Percentiles rank a stretch among this genome's conserved stretches.
These are phyloP conservation scores for Myotis davidii DNA, from an alignment of 2,113 vertebrate species.

Conservation along the genomic window DNA sequence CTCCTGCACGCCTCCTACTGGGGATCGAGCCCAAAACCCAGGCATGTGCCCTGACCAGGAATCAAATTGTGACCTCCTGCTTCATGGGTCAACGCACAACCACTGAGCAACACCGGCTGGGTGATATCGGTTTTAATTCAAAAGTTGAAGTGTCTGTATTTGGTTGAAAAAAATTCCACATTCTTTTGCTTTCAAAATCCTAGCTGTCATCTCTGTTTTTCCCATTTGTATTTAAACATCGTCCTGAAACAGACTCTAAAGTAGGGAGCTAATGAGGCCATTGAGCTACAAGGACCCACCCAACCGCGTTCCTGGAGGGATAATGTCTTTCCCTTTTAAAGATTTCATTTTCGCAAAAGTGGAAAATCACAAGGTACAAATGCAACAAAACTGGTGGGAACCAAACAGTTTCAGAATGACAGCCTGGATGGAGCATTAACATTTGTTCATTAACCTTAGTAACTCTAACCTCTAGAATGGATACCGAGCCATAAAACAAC, in stretches of 20 bases:
- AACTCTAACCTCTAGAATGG: neutral
- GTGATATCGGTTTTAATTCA: neutral
- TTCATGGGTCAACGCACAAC: no score
- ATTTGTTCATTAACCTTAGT: neutral
- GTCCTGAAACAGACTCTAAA: conserved; percentile 78
- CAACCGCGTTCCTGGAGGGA: conserved; percentile 63
- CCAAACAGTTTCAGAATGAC: neutral
- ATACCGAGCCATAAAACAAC: neutral
- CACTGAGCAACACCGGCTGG: no score
- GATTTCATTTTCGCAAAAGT: conserved; percentile 63
- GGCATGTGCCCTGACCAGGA: no score
- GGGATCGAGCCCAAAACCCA: no score
- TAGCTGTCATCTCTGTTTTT: conserved; percentile 69
- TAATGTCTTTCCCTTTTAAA: conserved; percentile 66
- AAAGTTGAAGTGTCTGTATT: neutral
- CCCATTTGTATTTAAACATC: conserved; percentile 73
- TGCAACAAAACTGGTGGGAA: conserved; percentile 38
- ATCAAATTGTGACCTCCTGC: no score
- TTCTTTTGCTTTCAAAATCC: conserved; percentile 30
- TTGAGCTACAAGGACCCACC: conserved; percentile 70
- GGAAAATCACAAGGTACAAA: neutral
- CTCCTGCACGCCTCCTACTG: no score
- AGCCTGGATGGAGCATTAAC: neutral
- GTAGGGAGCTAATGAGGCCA: conserved; percentile 75
- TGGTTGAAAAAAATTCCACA: neutral